Conservation (phyloP, 2,113 vertebrate genomes). For the Actenoides hombroni region DNA sequence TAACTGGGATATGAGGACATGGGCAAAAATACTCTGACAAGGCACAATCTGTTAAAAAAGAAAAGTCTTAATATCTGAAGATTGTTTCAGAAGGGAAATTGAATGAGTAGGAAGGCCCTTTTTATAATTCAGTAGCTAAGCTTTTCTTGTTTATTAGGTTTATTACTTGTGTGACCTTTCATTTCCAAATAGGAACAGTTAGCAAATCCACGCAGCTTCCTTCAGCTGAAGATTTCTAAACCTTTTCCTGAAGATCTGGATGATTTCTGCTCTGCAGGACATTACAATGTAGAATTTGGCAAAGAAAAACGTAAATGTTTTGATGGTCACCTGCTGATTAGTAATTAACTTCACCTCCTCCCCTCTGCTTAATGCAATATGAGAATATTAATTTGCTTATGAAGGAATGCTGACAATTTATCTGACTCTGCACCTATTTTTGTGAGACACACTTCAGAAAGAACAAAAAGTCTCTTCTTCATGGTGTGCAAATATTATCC, state of each 20-base stretch:
- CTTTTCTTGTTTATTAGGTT: slow-evolving; percentile 19
- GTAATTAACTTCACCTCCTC: slow-evolving; percentile 38
- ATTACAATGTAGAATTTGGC: not conserved
- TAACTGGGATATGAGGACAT: not conserved
- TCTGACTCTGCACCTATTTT: not conserved
- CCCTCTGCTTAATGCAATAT: not conserved
- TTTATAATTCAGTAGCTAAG: not conserved
- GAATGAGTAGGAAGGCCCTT: not conserved
- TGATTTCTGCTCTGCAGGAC: not conserved
- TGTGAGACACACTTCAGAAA: not conserved
- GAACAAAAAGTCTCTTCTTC: not conserved
- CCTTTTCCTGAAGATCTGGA: not conserved
- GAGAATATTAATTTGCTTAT: slow-evolving; percentile 34
- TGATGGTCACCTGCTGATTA: slow-evolving; percentile 10
- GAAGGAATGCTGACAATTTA: not conserved
- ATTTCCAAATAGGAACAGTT: not conserved
- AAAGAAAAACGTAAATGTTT: slow-evolving; percentile 36
- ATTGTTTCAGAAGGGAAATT: not conserved
- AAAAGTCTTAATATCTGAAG: not conserved
- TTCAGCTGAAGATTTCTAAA: not conserved
- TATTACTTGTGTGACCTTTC: slow-evolving; percentile 21
- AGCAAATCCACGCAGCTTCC: not conserved
- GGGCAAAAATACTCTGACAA: not conserved
- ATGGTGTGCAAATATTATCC: not conserved
- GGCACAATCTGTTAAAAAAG: not conserved